phyloP scores from a whole-genome alignment of 1,140 invertebrate genomes.

The Oncopeltus fasciatus region DNA sequence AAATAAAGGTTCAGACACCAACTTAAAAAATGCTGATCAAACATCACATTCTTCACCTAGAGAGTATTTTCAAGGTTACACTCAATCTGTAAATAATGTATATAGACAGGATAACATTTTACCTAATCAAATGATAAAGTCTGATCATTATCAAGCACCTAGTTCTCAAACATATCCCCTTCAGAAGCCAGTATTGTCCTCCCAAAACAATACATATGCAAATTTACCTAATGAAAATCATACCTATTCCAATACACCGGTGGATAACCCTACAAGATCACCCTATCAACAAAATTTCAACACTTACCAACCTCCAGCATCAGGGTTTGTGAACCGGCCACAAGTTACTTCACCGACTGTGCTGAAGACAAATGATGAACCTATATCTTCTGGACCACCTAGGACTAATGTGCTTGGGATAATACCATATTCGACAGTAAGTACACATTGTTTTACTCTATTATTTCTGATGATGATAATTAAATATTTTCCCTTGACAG shows the following conservation, averaged over 20 bases:
- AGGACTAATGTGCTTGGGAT: conserved; percentile 17
- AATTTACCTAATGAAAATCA: not conserved
- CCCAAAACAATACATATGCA: not conserved
- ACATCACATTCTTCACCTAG: not conserved
- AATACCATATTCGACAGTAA: conserved; percentile 18
- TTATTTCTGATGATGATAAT: not conserved
- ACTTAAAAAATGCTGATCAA: not conserved
- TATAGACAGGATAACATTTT: not conserved
- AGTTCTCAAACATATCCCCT: not conserved
- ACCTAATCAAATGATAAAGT: not conserved
- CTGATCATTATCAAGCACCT: not conserved
- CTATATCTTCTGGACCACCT: conserved; percentile 16
- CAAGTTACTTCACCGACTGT: not conserved
- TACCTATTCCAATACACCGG: not conserved
- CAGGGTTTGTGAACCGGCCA: not conserved
- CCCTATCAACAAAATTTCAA: not conserved
- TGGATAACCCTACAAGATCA: not conserved
- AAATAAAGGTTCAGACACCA: not conserved
- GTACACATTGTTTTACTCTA: not conserved
- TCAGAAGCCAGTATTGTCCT: not conserved
- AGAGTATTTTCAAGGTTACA: not conserved
- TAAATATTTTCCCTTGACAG: too few relatives aligned
- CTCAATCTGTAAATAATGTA: not conserved
- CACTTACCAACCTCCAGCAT: not conserved
- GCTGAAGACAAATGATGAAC: not conserved